Evolutionary conservation across 2,113 vertebrate species (phyloP).

Genomic region (Vimba vimba): DNA sequence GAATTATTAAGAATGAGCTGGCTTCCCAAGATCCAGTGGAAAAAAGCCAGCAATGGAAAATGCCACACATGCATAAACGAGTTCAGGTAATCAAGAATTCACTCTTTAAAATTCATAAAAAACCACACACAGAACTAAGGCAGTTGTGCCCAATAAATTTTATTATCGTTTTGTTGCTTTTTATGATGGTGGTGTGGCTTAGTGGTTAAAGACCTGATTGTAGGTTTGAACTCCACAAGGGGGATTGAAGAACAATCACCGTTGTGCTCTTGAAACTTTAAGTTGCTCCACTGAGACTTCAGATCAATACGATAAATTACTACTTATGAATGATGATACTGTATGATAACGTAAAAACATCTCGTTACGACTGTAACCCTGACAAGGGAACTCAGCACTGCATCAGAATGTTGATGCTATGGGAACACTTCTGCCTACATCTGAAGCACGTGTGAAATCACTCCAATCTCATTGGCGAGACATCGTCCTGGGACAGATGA

Average conservation of each 20-base stretch:
- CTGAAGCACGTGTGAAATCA: too few species aligned
- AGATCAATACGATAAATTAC: neutral
- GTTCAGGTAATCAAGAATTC: neutral
- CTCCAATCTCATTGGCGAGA: too few species aligned
- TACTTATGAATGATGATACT: neutral
- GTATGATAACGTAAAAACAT: too few species aligned
- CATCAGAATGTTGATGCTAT: too few species aligned
- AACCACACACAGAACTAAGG: neutral
- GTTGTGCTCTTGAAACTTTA: neutral
- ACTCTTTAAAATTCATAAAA: neutral
- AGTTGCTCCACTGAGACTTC: neutral
- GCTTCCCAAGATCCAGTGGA: slow-evolving; percentile 63
- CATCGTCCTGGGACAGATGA: too few species aligned
- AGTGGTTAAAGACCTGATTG: neutral
- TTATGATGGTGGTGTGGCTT: neutral
- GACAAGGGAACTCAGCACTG: too few species aligned
- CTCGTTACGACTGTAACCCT: too few species aligned
- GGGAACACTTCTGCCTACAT: too few species aligned
- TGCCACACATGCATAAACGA: slow-evolving; percentile 21
- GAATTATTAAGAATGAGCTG: slow-evolving; percentile 76
- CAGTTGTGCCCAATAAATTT: neutral
- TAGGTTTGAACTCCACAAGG: neutral
- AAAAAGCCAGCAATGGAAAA: slow-evolving; percentile 35
- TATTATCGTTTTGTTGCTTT: neutral
- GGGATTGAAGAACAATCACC: neutral